Percentiles rank a stretch among this genome's conserved stretches.
Conservation (phyloP, 2,888 invertebrate genomes). For the Nomada ferruginata region DNA sequence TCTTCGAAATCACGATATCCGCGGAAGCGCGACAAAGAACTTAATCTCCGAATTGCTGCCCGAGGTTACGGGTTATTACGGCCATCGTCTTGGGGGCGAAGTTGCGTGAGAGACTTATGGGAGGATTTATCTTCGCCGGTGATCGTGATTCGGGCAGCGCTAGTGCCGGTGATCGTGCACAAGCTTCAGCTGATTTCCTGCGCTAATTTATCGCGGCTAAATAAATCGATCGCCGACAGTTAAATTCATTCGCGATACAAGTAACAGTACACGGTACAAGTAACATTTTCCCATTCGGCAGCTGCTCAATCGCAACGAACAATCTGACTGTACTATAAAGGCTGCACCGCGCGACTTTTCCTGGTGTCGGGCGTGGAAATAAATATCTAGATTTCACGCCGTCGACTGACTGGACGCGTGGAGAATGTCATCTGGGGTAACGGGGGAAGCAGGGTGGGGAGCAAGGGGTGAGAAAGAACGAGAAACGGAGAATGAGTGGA, state of each 20-base stretch:
- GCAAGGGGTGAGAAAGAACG: neutral
- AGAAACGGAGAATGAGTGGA: neutral
- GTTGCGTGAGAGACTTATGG: conserved; percentile 13
- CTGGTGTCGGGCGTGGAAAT: conserved; percentile 53
- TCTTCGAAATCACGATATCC: conserved; percentile 65
- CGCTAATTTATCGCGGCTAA: too few species aligned
- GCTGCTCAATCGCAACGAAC: conserved; percentile 79
- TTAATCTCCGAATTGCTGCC: conserved; percentile 60
- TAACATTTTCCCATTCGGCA: conserved; percentile 77
- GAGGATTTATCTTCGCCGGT: neutral
- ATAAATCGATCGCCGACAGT: neutral
- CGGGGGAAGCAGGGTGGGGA: conserved; percentile 33
- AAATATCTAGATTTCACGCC: conserved; percentile 63
- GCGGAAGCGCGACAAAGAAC: conserved; percentile 62
- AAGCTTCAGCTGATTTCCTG: neutral
- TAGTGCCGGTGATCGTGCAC: neutral
- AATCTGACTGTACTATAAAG: conserved; percentile 71
- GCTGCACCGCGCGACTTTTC: conserved; percentile 61
- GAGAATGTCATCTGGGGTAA: conserved; percentile 4
- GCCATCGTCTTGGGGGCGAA: conserved; percentile 1
- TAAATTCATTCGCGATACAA: neutral
- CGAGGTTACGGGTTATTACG: conserved; percentile 46
- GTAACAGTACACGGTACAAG: conserved; percentile 15
- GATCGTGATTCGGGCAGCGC: neutral
- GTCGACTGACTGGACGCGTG: conserved; percentile 46